Evolutionary conservation across 2,797 vertebrate genomes (phyloP), one percentile per base, ranked within the genome.

Genomic region (Amniataba percoides): DNA sequence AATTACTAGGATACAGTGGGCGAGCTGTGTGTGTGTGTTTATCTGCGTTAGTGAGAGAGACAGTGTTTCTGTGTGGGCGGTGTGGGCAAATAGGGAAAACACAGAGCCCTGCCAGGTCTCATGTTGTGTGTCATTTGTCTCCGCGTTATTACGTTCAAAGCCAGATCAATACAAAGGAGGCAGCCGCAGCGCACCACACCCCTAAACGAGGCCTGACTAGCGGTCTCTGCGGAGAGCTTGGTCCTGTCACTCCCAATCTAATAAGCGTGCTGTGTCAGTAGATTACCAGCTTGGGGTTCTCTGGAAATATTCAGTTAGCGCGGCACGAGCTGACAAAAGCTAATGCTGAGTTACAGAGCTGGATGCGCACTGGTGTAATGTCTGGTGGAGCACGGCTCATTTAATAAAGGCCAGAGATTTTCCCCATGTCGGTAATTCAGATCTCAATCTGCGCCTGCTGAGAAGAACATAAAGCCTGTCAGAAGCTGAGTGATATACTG

Each of bases 81-180:
- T 74, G 78, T 68, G 81, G 84, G 76, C 77, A 82, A 87, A 87
- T 53, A 71, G 82, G 83, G 74, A 84, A 83, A 87, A 87, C 71
- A 82, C 74, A 91, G 89, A 64, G 59, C 76, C 78, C 77, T 88
- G 91, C 90, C 93, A 85, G 87, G 45, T 88, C 81, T 71, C 14
- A 72, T 93, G 87, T 58, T 88, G 87, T 83, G 64, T 76, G 90
- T 88, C 90, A 87, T 95, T 93, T 90, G 86, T 95, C 94, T 93
- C 27, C 36, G 49, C 77, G 86, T 88, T 89, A 92, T 93, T 92
- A 85, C 52, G 71, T 82, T 76, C 85, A 85, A 75, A 89, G 81
- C 77, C 81, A 67, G 88, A 94, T 94, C 93, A 82, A 94, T 93
- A 88, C 42, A 78, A 45, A 82, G 77, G 78, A 87, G 87, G 86